Base-by-base conservation (phyloP, 2,888 invertebrate genomes). In the Eutolmus rufibarbis region DNA sequence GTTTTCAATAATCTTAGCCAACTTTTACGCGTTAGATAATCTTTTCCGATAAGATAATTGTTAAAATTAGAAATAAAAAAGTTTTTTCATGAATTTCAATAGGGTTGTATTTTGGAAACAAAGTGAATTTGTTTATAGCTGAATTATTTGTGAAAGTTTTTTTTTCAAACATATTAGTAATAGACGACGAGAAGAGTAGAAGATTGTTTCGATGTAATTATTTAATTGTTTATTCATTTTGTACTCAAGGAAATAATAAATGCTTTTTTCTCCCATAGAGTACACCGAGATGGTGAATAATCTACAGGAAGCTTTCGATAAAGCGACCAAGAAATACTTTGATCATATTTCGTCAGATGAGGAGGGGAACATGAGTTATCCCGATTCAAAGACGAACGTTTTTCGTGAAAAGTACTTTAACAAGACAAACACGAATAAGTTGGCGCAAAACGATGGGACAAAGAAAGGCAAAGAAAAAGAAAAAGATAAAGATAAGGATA, bases 211-310 rank as follows among this genome's bases (percentile, higher is more conserved):
- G 28, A 66, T 28, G 4, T 14, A 23, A 23, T 23, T 57, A 57
- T 23, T 5, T 51, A 16, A 43, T 43, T 46, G 12, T 12, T 12
- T 28, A n/a, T 5, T 12, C 9, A 66, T 56, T 56, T 43, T 43
- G 34, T 46, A 16, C 19, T 7, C 7, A 51, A 51, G 7, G n/a
- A 51, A 51, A 7, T 51, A 51, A 51, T 7, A 16, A 51, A 51
- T 51, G 0, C 5, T 51, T 74, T 77, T 31, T 87, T 89, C 89
- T 92, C 93, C 40, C 31, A 74, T 92, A 97, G 97, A 97, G 92
- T 97, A 97, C 90, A 97, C 97, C 0, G 95, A 95, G 91, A 97
- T 97, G 97, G 97, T 96, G 12, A 96, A 96, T 91, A 97, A 96
- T 91, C 93, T 98, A 87, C 95, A 96, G 92, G 94, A 95, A 89